Evolutionary conservation across 2,113 vertebrate genomes (phyloP).

Genomic region (Pongo abelii): DNA sequence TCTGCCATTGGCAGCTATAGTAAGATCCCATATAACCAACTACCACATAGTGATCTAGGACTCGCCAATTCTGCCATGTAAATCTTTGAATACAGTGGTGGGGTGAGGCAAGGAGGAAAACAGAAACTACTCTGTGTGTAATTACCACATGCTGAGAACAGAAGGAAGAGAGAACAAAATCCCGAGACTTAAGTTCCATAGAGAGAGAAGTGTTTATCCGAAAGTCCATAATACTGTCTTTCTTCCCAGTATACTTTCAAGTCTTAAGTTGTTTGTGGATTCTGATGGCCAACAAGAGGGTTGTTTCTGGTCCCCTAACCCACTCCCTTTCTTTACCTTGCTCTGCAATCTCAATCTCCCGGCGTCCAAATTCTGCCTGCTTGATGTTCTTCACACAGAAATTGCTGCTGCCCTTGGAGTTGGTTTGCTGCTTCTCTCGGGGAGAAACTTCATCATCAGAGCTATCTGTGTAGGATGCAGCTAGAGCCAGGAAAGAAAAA

Average conservation of each 20-base stretch:
- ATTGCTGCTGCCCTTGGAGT: slow-evolving; percentile 94
- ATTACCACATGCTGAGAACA: slow-evolving; percentile 21
- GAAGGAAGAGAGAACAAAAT: slow-evolving; percentile 16
- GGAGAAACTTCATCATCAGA: slow-evolving; percentile 97
- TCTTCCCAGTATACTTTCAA: not conserved
- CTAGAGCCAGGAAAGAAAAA: slow-evolving; percentile 79
- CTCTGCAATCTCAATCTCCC: slow-evolving; percentile 97
- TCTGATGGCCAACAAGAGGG: not conserved
- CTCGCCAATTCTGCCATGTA: slow-evolving; percentile 18
- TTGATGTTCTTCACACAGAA: slow-evolving; percentile 99
- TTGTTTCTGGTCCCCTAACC: not conserved
- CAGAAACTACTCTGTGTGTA: slow-evolving; percentile 39
- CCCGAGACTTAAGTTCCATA: not conserved
- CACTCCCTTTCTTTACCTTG: slow-evolving; percentile 86
- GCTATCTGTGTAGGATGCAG: slow-evolving; percentile 96
- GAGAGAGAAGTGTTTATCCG: not conserved
- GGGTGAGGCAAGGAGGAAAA: slow-evolving; percentile 7
- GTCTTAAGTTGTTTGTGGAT: not conserved
- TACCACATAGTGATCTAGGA: not conserved
- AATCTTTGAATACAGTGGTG: not conserved
- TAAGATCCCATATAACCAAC: slow-evolving; percentile 31
- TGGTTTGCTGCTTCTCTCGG: slow-evolving; percentile 94
- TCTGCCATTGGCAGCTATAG: not conserved
- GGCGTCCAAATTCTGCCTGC: slow-evolving; percentile 94
- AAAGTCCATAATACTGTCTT: not conserved